Conservation (phyloP, 64 coral and sea anemone species). For the Stichodactyla helianthus region DNA sequence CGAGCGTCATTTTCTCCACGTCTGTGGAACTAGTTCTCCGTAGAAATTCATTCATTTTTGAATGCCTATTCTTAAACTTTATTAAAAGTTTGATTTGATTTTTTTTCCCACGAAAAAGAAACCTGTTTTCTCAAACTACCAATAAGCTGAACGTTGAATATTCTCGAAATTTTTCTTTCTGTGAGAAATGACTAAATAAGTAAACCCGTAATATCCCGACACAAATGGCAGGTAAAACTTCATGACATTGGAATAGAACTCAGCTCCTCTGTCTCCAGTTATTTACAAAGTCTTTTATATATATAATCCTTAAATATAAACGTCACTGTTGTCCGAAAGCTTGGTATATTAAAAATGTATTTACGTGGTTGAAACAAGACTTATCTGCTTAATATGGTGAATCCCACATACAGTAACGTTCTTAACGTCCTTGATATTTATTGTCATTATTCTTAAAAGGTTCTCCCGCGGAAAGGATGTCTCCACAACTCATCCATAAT, state of each 20-base stretch:
- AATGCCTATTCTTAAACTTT: no score
- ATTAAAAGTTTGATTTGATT: neutral
- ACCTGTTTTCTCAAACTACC: neutral
- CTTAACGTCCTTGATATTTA: neutral
- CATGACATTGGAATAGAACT: neutral
- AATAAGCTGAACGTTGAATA: neutral
- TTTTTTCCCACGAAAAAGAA: neutral
- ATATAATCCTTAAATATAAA: conserved; percentile 4
- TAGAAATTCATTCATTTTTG: no score
- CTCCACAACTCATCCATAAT: conserved; percentile 74
- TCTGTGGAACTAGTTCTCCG: no score
- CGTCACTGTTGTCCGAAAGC: no score
- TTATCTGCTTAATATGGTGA: no score
- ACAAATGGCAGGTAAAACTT: neutral
- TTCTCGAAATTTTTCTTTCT: neutral
- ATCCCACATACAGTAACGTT: no score
- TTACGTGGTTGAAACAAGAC: no score
- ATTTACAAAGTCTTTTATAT: conserved; percentile 11
- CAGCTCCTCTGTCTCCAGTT: neutral
- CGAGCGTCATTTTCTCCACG: no score
- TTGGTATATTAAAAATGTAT: no score
- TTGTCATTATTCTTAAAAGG: conserved; percentile 8
- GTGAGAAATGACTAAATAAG: conserved; percentile 1
- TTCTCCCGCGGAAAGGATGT: conserved; percentile 43
- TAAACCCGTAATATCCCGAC: neutral